Evolutionary conservation across 2,797 vertebrate genomes (phyloP), one percentile per base, ranked within the genome.

Genomic region (Chiloscyllium punctatum): DNA sequence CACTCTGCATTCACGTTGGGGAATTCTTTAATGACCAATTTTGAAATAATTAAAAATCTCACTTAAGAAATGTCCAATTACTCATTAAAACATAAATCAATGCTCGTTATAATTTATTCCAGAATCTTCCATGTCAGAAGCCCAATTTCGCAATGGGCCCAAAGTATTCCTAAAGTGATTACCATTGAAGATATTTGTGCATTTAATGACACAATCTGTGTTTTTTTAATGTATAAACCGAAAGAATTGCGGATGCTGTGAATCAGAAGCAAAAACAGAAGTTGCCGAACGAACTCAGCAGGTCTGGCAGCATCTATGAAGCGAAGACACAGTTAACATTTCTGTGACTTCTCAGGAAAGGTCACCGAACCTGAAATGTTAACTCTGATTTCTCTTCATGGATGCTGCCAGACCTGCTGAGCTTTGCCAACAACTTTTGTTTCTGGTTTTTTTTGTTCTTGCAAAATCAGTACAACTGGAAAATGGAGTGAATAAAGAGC

Each of bases 61-160:
- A 68, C 62, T 92, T 68, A 92, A 92, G 25, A 71, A 94, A 94
- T 94, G 42, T 72, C 92, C 48, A 94, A 94, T 94, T 74, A 74
- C 94, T 94, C 94, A 94, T 94, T 74, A 94, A 94, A 94, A 74
- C 48, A 74, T 53, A 33, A 53, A 94, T 94, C 94, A 94, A 74
- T 74, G 71, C 69, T 53, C 27, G 42, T 94, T 94, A 94, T 74
- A 94, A 94, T 51, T 74, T 94, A 71, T 94, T 51, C 94, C 27
- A 51, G 69, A 74, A 72, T 30, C 42, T 48, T 94, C 69, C 42
- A 4, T 27, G 11, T 53, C 86, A 48, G 94, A 74, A 74, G 69
- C 48, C 18, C 68, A 48, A 94, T 27, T 15, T 74, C 42, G 51
- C 42, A 42, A 51, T 21, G 68, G 51, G 69, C 13, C 48, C 91